Percentiles rank a stretch among this genome's conserved stretches.
These are phyloP conservation scores for Octonoba sinensis DNA, from an alignment of 2,888 invertebrate genomes.

Conservation along the genomic window DNA sequence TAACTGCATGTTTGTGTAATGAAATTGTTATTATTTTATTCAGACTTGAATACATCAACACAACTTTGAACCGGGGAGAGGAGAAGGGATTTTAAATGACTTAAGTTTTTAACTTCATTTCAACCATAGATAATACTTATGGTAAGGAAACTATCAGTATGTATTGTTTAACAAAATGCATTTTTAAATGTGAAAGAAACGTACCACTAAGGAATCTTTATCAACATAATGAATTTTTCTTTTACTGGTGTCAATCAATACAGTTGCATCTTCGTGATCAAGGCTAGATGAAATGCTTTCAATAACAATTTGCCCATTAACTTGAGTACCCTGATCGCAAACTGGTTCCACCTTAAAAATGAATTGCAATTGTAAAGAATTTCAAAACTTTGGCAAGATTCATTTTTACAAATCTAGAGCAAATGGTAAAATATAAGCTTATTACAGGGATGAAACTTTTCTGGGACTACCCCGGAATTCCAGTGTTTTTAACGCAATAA, in stretches of 20 bases:
- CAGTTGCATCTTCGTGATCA: conserved; percentile 31
- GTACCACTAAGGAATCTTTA: conserved; percentile 55
- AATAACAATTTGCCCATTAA: conserved; percentile 61
- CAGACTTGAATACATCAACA: too few relatives aligned
- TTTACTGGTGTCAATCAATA: conserved; percentile 56
- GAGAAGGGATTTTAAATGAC: too few relatives aligned
- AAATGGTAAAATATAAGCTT: background rate
- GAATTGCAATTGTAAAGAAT: background rate
- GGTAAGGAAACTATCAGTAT: too few relatives aligned
- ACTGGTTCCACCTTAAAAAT: conserved; percentile 55
- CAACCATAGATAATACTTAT: too few relatives aligned
- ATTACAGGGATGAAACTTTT: background rate
- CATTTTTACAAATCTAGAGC: background rate
- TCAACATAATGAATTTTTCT: conserved; percentile 61
- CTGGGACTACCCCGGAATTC: too few relatives aligned
- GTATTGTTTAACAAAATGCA: too few relatives aligned
- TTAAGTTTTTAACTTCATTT: too few relatives aligned
- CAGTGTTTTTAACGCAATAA: too few relatives aligned
- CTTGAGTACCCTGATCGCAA: conserved; percentile 60
- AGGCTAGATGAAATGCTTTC: conserved; percentile 26
- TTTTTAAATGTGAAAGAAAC: background rate
- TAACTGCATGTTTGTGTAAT: too few relatives aligned
- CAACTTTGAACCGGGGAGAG: too few relatives aligned
- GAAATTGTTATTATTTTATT: too few relatives aligned
- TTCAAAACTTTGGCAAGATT: background rate